Evolutionary conservation across 2,888 invertebrate genomes (phyloP).

Genomic region (Luperina testacea): DNA sequence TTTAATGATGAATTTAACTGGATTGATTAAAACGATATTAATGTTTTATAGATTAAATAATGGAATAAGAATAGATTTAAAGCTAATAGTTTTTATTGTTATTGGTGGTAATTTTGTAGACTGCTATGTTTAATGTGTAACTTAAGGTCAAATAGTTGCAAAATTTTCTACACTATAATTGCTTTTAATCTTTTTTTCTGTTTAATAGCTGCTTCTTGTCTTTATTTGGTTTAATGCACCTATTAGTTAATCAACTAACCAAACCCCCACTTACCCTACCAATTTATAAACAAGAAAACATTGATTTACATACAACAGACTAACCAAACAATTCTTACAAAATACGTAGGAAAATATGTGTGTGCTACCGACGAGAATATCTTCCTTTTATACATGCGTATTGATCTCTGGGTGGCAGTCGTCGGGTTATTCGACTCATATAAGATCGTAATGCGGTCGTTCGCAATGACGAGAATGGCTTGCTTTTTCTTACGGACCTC

Average conservation of each 20-base stretch:
- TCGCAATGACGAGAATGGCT: slow-evolving; percentile 70
- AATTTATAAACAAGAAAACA: slow-evolving; percentile 29
- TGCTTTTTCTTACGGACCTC: slow-evolving; percentile 65
- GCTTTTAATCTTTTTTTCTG: neutral
- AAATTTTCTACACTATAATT: neutral
- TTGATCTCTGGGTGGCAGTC: slow-evolving; percentile 67
- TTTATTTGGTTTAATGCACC: neutral
- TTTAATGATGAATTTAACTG: neutral
- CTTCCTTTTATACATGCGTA: slow-evolving; percentile 62
- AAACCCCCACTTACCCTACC: neutral
- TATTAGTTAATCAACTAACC: neutral
- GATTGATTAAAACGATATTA: neutral
- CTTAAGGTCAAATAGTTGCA: neutral
- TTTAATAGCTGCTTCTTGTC: neutral
- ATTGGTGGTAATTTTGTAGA: neutral
- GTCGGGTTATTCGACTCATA: slow-evolving; percentile 63
- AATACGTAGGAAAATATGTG: slow-evolving; percentile 33
- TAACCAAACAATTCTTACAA: slow-evolving; percentile 11
- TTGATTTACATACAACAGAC: slow-evolving; percentile 30
- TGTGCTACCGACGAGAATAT: slow-evolving; percentile 50
- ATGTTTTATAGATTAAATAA: neutral
- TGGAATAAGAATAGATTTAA: neutral
- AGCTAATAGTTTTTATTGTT: neutral
- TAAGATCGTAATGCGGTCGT: slow-evolving; percentile 68
- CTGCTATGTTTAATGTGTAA: neutral